Percentiles rank a stretch among this genome's conserved stretches.
These are phyloP conservation scores for Psilopsiagon aurifrons DNA, from an alignment of 2,113 vertebrate species.

Conservation along the genomic window DNA sequence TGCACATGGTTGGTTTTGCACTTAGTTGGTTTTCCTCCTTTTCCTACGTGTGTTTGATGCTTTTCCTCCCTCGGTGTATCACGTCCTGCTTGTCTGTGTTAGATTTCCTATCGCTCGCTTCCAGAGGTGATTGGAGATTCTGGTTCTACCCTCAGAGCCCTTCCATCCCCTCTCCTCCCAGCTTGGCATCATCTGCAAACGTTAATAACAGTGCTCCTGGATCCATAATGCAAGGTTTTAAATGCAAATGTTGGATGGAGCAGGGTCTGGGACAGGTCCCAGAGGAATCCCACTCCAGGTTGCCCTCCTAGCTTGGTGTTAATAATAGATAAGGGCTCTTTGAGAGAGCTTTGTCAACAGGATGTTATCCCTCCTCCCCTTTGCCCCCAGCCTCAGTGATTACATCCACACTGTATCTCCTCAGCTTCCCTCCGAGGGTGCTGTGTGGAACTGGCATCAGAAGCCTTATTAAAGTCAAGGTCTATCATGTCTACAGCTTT, in stretches of 20 bases:
- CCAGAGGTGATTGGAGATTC: neutral
- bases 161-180: neutral
- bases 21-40: fast-evolving
- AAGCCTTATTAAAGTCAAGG: constrained; percentile 61
- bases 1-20: too few relatives aligned
- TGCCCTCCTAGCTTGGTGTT: constrained; percentile 31
- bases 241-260: constrained; percentile 25
- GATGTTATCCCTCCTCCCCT: constrained; percentile 60
- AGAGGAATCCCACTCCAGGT: neutral
- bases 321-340: constrained; percentile 61
- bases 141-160: neutral
- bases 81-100: fast-evolving
- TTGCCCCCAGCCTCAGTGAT: constrained; percentile 28
- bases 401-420: neutral
- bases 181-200: neutral
- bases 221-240: neutral
- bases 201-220: neutral
- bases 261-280: neutral
- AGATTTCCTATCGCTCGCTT: neutral
- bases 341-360: constrained; percentile 59
- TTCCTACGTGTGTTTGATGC: fast-evolving
- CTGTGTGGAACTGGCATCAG: neutral
- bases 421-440: neutral
- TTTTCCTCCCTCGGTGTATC: neutral
- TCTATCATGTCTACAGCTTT: constrained; percentile 59